phyloP scores from a whole-genome alignment of 2,888 invertebrate species.

The Synanthedon tipuliformis region DNA sequence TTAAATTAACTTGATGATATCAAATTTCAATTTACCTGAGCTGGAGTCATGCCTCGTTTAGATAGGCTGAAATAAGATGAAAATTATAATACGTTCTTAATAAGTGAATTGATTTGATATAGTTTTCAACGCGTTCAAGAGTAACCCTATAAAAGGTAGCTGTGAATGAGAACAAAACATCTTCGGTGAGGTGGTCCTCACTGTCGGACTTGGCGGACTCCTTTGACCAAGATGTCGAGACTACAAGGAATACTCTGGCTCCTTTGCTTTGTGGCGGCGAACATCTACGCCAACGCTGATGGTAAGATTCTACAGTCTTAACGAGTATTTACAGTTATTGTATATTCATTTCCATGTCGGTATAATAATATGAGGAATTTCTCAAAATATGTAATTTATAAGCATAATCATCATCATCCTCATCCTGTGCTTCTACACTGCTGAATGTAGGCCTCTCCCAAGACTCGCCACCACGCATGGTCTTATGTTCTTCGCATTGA shows the following conservation, averaged over 20 bases:
- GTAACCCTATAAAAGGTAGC: constrained; percentile 28
- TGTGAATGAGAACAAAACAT: constrained; percentile 12
- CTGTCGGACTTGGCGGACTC: constrained; percentile 21
- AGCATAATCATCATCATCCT: no score
- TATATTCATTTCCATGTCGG: not conserved
- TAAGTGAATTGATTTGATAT: constrained; percentile 43
- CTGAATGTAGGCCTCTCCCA: no score
- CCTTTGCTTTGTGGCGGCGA: constrained; percentile 8
- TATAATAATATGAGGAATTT: not conserved
- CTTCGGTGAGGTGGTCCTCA: constrained; percentile 38
- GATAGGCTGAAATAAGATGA: constrained; percentile 15
- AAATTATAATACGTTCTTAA: constrained; percentile 22
- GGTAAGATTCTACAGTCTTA: constrained; percentile 2
- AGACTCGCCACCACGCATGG: no score
- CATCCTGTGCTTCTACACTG: no score
- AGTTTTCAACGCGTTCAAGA: constrained; percentile 34
- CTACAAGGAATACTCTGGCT: constrained; percentile 7
- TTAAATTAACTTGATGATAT: not conserved
- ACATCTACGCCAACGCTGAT: constrained; percentile 1
- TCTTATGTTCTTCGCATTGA: no score
- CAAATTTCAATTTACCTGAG: constrained; percentile 1
- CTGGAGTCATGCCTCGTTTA: constrained; percentile 27
- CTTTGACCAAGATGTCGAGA: constrained; percentile 13
- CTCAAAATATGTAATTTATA: no score
- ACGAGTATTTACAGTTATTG: no score